Base-by-base conservation (phyloP, 92 coral and sea anemone species). In the Zoanthus solanderi region DNA sequence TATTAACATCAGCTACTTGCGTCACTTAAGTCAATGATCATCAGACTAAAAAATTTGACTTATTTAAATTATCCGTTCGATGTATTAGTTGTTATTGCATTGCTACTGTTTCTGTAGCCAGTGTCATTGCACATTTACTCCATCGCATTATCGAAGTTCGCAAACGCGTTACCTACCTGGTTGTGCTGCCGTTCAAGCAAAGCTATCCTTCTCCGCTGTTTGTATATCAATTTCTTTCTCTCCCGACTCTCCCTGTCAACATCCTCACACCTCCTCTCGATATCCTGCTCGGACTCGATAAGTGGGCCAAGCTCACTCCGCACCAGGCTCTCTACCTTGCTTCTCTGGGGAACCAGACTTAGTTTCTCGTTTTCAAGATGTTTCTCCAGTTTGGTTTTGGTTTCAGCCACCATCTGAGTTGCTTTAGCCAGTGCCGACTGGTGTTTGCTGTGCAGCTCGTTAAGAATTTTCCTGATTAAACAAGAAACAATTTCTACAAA, bases 271-370 rank as follows among this genome's bases (percentile, higher is more conserved):
- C 94, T 87, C 63, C 93, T 89, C 92, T 97, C 99, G 5, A 97
- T 94, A 68, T 97, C 98, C 72, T 96, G 98, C 56, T 97, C 99
- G 45, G 92, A 90, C 78, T 94, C 96, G 23, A 97, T 97, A 71
- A 97, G 90, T 9, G 99, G 99, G 1, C 99, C 99, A 8, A 97
- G 93, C 81, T 97, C 99, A 80, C 96, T 97, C 61, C 99, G 91
- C 8, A 97, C 99, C 76, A 93, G 88, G 69, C 93, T 81, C 88
- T 97, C 99, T 23, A 97, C 99, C 76, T 94, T 91, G 30, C 89
- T 90, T 66, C 99, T 85, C 67, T 93, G 92, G 6, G 99, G 99
- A 68, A 92, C 92, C 0, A 97, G 92, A 37, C 93, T 87, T 31
- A 97, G 12, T 74, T 94, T 92, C 90, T 97, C 99, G 77, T 94